A percentile compares a stretch with the other conserved stretches of the same genome.
Evolutionary conservation across 1,140 invertebrate genomes (phyloP).

Genomic region (Parasteatoda tepidariorum): DNA sequence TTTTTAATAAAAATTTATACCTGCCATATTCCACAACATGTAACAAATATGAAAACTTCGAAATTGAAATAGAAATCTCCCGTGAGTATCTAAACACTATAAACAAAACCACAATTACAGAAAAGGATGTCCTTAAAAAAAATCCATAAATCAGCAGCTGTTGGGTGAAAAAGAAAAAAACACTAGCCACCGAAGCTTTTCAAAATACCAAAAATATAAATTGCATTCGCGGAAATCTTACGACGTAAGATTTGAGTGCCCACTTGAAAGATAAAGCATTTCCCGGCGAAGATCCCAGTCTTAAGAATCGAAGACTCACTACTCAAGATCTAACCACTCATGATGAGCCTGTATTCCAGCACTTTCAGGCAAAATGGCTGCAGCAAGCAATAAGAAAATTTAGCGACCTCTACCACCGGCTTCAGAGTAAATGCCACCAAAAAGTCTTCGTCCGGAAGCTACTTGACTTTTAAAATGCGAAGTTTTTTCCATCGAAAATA

Average conservation of each 20-base stretch:
- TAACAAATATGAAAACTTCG: too few species aligned
- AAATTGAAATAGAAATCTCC: too few species aligned
- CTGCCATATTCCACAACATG: too few species aligned
- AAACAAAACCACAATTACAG: too few species aligned
- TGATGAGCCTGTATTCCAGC: background rate
- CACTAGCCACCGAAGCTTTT: too few species aligned
- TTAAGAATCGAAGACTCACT: background rate
- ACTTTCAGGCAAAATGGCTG: background rate
- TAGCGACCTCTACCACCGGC: background rate
- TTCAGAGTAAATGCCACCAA: slow-evolving; percentile 29
- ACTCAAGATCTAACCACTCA: slow-evolving; percentile 13
- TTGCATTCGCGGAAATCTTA: slow-evolving; percentile 5
- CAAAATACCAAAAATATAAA: slow-evolving; percentile 50
- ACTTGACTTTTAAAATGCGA: slow-evolving; percentile 52
- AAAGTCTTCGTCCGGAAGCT: slow-evolving; percentile 16
- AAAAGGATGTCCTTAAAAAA: too few species aligned
- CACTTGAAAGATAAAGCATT: slow-evolving; percentile 46
- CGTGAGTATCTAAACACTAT: too few species aligned
- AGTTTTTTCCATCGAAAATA: slow-evolving; percentile 34
- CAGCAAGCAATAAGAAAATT: background rate
- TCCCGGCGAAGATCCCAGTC: background rate
- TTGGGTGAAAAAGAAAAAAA: too few species aligned
- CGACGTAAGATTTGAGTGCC: background rate
- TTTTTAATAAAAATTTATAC: too few species aligned
- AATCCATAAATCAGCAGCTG: too few species aligned